Evolutionary conservation across 2,888 invertebrate genomes (phyloP).

Genomic region (Drosophila birchii): DNA sequence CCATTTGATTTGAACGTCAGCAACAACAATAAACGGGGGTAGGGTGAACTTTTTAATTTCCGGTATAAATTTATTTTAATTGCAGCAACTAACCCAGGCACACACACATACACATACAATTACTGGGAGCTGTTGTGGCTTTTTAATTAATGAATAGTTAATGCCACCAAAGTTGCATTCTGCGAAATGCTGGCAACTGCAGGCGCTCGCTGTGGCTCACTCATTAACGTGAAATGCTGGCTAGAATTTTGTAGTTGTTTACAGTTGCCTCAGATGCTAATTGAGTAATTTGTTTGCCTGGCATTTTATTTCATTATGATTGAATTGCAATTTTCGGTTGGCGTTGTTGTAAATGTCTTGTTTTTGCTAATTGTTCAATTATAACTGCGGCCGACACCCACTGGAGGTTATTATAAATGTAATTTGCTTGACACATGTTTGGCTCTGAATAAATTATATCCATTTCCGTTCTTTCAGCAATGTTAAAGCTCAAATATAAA

Average conservation of each 20-base stretch:
- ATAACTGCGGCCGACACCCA: conserved; percentile 18
- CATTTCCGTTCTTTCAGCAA: background rate
- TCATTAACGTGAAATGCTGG: conserved; percentile 56
- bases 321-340: conserved; percentile 30
- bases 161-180: conserved; percentile 38
- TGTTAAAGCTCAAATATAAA: background rate
- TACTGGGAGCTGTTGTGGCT: conserved; percentile 36
- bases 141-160: conserved; percentile 70
- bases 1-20: conserved; percentile 36
- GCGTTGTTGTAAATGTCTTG: conserved; percentile 7
- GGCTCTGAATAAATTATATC: background rate
- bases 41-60: conserved; percentile 58
- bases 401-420: conserved; percentile 3
- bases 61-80: conserved; percentile 68
- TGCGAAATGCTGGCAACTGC: conserved; percentile 30
- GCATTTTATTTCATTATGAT: conserved; percentile 39
- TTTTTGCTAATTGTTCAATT: conserved; percentile 38
- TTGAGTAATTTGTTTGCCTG: conserved; percentile 46
- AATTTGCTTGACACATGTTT: conserved; percentile 9
- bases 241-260: conserved; percentile 7
- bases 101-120: conserved; percentile 18
- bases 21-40: conserved; percentile 9
- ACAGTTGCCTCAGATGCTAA: conserved; percentile 15
- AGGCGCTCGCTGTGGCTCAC: conserved; percentile 17
- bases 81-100: conserved; percentile 46